Base-by-base conservation (phyloP, 2,888 invertebrate genomes). In the Trichogramma evanescens region DNA sequence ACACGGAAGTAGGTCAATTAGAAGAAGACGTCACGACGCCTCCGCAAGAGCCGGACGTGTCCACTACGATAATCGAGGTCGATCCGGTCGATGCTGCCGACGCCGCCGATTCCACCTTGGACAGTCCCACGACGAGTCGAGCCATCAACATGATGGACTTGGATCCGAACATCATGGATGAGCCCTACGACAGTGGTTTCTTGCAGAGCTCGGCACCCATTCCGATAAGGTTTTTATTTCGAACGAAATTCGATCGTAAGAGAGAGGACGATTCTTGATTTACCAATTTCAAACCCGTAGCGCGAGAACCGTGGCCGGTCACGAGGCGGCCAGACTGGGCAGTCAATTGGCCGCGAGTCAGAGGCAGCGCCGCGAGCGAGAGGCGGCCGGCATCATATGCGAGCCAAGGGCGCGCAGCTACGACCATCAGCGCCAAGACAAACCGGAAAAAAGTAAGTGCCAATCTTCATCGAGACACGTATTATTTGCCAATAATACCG, bases 281-380 rank as follows among this genome's bases (percentile, higher is more conserved):
- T 45, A 9, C 10, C 48, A 7, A 41, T 59, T 44, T 44, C 50
- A 39, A 38, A 38, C 26, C 26, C 50, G 13, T 51, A 72, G 73
- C 62, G 77, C 78, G 5, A 73, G 78, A 78, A 91, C 90, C 8
- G 90, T 90, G 55, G 86, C 88, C 68, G 91, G 90, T 0, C 89
- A 90, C 73, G 91, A 91, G 78, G 90, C 90, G 38, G 86, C 87
- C 68, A 82, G 89, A 66, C 75, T 91, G 63, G 89, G 90, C 3
- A 89, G 78, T 69, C 66, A 78, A 68, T 58, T 81, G 71, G 76
- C 81, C 69, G 71, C 75, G 7, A 75, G 72, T 67, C 76, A 78
- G 63, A 72, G 82, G 74, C 66, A 80, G 60, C 67, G 75, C 53
- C 70, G 77, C 0, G 74, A 74, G 46, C 67, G 71, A 41, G 77